phyloP scores from a whole-genome alignment of 1,140 invertebrate species.

The Bombus turneri region DNA sequence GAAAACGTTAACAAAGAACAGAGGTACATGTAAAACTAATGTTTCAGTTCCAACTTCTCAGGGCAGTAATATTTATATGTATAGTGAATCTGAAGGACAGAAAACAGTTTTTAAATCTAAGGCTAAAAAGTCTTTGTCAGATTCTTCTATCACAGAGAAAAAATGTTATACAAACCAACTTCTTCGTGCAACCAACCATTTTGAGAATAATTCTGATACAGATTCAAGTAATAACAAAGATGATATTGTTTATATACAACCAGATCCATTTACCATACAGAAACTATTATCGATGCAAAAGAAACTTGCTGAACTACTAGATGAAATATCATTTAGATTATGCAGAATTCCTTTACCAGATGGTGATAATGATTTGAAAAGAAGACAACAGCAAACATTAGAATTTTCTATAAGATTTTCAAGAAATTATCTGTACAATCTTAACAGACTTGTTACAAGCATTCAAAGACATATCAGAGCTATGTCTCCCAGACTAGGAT shows the following conservation, averaged over 20 bases:
- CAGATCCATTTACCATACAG: slow-evolving; percentile 68
- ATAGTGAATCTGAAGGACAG: slow-evolving; percentile 46
- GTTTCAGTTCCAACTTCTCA: slow-evolving; percentile 67
- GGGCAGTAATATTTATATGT: slow-evolving; percentile 45
- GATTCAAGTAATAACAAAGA: slow-evolving; percentile 64
- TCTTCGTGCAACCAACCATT: slow-evolving; percentile 51
- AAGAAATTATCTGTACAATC: slow-evolving; percentile 80
- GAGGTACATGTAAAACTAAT: slow-evolving; percentile 54
- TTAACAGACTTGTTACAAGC: slow-evolving; percentile 75
- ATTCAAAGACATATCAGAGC: slow-evolving; percentile 73
- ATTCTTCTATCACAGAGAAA: slow-evolving; percentile 62
- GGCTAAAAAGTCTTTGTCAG: slow-evolving; percentile 65
- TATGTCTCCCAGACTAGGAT: slow-evolving; percentile 60
- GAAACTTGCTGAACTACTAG: slow-evolving; percentile 75
- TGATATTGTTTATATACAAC: slow-evolving; percentile 50
- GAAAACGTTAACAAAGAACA: slow-evolving; percentile 33
- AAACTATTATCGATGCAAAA: slow-evolving; percentile 75
- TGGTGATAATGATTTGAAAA: slow-evolving; percentile 76
- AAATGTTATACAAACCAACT: slow-evolving; percentile 61
- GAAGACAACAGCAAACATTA: slow-evolving; percentile 75
- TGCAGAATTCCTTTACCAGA: slow-evolving; percentile 78
- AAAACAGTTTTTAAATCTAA: slow-evolving; percentile 46
- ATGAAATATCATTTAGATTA: slow-evolving; percentile 77
- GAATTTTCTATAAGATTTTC: slow-evolving; percentile 80
- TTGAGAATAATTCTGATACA: slow-evolving; percentile 71